These are phyloP conservation scores for crab-eating macaque (Macaca fascicularis) DNA, from an alignment of 2,113 vertebrate species.

Conservation along the genomic window DNA sequence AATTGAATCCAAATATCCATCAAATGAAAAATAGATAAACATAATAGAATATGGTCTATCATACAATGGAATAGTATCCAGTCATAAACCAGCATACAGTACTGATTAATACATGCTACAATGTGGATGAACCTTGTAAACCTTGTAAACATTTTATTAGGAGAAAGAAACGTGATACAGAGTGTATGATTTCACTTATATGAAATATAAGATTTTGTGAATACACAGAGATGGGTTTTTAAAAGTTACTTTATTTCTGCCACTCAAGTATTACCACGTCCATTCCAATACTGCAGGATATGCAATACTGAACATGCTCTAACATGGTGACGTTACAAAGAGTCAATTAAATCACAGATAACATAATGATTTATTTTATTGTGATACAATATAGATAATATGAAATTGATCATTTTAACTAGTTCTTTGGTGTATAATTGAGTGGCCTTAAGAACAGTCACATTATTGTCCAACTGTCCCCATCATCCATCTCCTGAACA, in stretches of 20 bases:
- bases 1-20: not conserved
- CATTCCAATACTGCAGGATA: not conserved
- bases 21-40: not conserved
- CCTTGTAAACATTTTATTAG: not conserved
- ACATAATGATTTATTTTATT: not conserved
- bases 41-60: not conserved
- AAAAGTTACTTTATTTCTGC: not conserved
- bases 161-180: not conserved
- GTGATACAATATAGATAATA: not conserved
- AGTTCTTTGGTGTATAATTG: not conserved
- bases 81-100: not conserved
- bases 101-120: not conserved
- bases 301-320: not conserved
- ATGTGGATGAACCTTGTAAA: not conserved
- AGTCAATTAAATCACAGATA: not conserved
- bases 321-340: not conserved
- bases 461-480: not conserved
- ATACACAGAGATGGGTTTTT: not conserved
- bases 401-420: not conserved
- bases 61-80: not conserved
- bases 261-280: not conserved
- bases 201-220: not conserved
- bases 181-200: not conserved
- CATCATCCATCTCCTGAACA: not conserved
- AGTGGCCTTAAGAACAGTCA: not conserved